Percentiles rank a stretch among this genome's conserved stretches.
Conservation (phyloP, 2,797 vertebrate genomes). For the Botia kubotai region DNA sequence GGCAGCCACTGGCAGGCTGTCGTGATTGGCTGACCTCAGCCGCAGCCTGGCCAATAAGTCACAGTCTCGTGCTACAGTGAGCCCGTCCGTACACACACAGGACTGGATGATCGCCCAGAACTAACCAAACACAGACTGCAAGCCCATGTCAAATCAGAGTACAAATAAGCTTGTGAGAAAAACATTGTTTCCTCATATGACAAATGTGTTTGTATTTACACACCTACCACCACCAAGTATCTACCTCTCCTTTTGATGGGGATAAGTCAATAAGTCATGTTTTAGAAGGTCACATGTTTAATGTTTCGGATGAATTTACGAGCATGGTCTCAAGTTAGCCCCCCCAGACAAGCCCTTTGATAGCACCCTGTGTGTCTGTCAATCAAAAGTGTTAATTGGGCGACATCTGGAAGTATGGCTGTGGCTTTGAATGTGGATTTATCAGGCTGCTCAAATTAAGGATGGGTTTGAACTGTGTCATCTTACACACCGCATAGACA, state of each 20-base stretch:
- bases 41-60: conserved; percentile 8
- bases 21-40: background rate
- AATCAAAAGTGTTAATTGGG: conserved; percentile 41
- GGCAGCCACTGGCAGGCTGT: conserved; percentile 36
- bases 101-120: background rate
- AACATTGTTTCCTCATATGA: background rate
- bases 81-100: background rate
- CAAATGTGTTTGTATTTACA: conserved; percentile 23
- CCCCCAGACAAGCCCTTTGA: conserved; percentile 59
- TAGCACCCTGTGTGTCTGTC: conserved; percentile 45
- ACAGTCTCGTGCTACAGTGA: background rate
- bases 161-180: background rate
- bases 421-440: background rate
- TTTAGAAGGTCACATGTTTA: conserved; percentile 53
- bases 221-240: conserved; percentile 40
- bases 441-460: background rate
- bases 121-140: conserved; percentile 4
- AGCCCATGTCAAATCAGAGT: conserved; percentile 22
- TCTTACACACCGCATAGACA: background rate
- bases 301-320: conserved; percentile 63
- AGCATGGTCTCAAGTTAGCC: conserved; percentile 62
- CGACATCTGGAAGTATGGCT: background rate
- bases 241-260: background rate
- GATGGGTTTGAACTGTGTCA: background rate
- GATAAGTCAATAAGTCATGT: background rate